phyloP scores from a whole-genome alignment of 2,888 invertebrate species.

The Ramazzottius varieornatus region DNA sequence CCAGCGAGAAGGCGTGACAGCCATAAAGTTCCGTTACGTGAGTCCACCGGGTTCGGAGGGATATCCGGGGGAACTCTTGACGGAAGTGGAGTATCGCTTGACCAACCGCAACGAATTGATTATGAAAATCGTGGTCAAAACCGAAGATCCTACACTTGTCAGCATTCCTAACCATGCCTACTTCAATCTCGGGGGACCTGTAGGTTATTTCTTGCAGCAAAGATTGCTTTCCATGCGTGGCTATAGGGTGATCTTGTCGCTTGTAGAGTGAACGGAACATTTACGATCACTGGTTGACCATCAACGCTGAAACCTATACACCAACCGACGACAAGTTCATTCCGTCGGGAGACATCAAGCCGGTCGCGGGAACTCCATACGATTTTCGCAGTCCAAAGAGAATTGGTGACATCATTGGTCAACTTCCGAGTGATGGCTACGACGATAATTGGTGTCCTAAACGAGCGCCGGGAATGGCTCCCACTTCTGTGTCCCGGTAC shows the following conservation, averaged over 20 bases:
- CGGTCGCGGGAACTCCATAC: slow-evolving; percentile 40
- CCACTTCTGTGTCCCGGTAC: not conserved
- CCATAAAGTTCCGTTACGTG: slow-evolving; percentile 42
- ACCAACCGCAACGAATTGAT: slow-evolving; percentile 43
- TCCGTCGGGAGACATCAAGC: slow-evolving; percentile 35
- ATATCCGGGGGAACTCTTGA: slow-evolving; percentile 55
- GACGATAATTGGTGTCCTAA: slow-evolving; percentile 56
- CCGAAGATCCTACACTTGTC: slow-evolving; percentile 50
- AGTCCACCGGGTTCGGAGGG: slow-evolving; percentile 59
- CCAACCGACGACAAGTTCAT: slow-evolving; percentile 12
- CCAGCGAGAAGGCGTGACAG: slow-evolving; percentile 24
- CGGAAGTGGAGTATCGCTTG: slow-evolving; percentile 41
- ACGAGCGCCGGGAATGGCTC: slow-evolving; percentile 14
- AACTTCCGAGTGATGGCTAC: slow-evolving; percentile 42
- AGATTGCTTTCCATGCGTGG: no score
- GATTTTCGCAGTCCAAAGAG: slow-evolving; percentile 42
- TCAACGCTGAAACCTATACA: slow-evolving; percentile 15
- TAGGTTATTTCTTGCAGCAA: slow-evolving; percentile 21
- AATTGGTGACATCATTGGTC: slow-evolving; percentile 37
- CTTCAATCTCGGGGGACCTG: slow-evolving; percentile 77
- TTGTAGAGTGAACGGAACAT: slow-evolving; percentile 8
- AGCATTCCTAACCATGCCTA: slow-evolving; percentile 67
- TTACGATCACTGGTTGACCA: slow-evolving; percentile 7
- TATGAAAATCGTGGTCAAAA: slow-evolving; percentile 44
- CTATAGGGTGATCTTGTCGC: no score